Evolutionary conservation across 2,888 invertebrate species (phyloP).

Genomic region (Leptinotarsa peninsularis): DNA sequence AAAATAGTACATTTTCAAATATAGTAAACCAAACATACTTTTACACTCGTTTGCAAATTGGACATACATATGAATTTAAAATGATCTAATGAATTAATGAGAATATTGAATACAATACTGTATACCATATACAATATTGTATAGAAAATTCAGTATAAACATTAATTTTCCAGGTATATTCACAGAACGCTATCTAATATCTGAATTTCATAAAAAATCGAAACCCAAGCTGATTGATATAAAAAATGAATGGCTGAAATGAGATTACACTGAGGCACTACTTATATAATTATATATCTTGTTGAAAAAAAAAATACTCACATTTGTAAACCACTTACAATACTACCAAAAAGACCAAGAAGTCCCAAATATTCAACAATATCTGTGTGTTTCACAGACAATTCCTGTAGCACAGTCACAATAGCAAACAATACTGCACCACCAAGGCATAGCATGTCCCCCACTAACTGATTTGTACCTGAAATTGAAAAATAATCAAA

Average conservation of each 20-base stretch:
- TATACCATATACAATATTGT: too few species aligned
- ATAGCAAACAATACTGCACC: conserved; percentile 84
- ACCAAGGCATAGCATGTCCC: conserved; percentile 84
- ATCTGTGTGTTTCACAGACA: conserved; percentile 81
- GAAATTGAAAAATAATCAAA: conserved; percentile 44
- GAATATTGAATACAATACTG: too few species aligned
- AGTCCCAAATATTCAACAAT: conserved; percentile 85
- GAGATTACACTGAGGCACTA: too few species aligned
- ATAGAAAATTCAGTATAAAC: too few species aligned
- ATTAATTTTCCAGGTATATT: too few species aligned
- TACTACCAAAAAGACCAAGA: conserved; percentile 83
- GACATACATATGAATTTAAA: too few species aligned
- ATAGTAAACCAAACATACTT: too few species aligned
- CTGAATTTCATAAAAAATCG: too few species aligned
- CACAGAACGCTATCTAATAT: too few species aligned
- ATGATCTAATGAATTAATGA: too few species aligned
- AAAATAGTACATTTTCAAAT: too few species aligned
- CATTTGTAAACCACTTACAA: conserved; percentile 83
- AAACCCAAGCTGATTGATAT: neutral
- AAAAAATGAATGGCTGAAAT: neutral
- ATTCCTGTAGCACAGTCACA: conserved; percentile 85
- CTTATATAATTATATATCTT: neutral
- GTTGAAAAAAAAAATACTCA: conserved; percentile 65
- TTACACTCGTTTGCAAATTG: too few species aligned
- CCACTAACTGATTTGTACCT: conserved; percentile 84